Base-by-base conservation (phyloP, 2,113 vertebrate species). In the Microtus montanus region DNA sequence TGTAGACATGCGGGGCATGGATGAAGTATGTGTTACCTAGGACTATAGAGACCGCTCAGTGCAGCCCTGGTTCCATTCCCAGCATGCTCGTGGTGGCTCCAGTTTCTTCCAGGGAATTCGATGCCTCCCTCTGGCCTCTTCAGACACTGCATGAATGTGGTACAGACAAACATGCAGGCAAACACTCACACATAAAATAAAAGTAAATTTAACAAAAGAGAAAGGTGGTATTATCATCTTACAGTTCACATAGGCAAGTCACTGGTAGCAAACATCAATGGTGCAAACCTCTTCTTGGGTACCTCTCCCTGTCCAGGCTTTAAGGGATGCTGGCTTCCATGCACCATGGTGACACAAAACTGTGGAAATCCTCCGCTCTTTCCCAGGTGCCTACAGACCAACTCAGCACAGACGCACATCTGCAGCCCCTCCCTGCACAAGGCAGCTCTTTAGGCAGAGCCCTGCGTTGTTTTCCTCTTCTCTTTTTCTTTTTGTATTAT, bases 321-420 rank as follows among this genome's bases (percentile, higher is more conserved):
- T 14, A 3, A 49, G 66, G 47, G 28, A 24, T 24, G 1, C 70
- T 15, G 74, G 26, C 66, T 35, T 41, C 5, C 28, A 0, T 33
- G 49, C 6, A 1, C 9, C 54, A 33, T 19, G 12, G 63, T 13
- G 22, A 85, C 19, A 13, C 19, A 0, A 2, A 35, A 33, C 28
- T 49, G 70, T 66, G 4, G 84, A 20, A 64, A 68, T 52, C 85
- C 7, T 12, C 78, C 20, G 4, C 17, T 10, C 0, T 2, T 24
- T 61, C 35, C 44, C 66, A 2, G 6, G 64, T 10, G 1, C 30
- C 41, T 20, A 63, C 7, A 73, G 19, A 61, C 61, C 14, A 20
- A 80, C 22, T 10, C 35, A 24, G 49, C 73, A 49, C 5, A 0
- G 0, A 33, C 24, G 12, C 15, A 26, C 13, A 3, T 35, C 22